These are phyloP conservation scores for Dasyornis broadbenti DNA, from an alignment of 2,113 vertebrate species.

Conservation along the genomic window DNA sequence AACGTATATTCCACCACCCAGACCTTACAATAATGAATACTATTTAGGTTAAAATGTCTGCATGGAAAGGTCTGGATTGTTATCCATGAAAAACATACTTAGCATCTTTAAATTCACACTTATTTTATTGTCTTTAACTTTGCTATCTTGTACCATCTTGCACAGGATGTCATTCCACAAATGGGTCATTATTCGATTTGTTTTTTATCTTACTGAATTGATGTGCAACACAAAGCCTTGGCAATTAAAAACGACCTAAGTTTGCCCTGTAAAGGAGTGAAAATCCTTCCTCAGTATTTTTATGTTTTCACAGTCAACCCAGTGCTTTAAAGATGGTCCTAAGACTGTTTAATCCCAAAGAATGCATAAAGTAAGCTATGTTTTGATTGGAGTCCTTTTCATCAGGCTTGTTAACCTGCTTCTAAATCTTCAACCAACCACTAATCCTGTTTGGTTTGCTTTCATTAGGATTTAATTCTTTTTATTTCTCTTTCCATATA, in stretches of 20 bases:
- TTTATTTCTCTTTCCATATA: background rate
- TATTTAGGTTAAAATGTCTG: background rate
- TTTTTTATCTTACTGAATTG: background rate
- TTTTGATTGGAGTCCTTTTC: background rate
- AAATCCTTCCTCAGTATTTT: background rate
- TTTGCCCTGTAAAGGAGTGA: background rate
- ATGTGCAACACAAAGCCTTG: background rate
- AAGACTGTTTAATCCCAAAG: background rate
- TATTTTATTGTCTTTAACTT: background rate
- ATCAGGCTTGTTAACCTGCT: background rate
- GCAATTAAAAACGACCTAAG: background rate
- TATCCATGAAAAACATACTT: background rate
- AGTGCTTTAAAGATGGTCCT: background rate
- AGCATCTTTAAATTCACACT: background rate
- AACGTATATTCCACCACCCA: background rate
- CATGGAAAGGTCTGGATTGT: background rate
- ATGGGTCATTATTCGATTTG: background rate
- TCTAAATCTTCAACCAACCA: background rate
- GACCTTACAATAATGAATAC: background rate
- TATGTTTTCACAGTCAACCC: background rate
- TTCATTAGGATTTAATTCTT: background rate
- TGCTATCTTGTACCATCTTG: background rate
- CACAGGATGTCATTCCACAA: background rate
- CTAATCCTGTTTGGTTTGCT: background rate
- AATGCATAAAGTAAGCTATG: background rate